Percentiles rank a stretch among this genome's conserved stretches.
Evolutionary conservation across 1,140 invertebrate genomes (phyloP).

Genomic region (Cydia pomonella): DNA sequence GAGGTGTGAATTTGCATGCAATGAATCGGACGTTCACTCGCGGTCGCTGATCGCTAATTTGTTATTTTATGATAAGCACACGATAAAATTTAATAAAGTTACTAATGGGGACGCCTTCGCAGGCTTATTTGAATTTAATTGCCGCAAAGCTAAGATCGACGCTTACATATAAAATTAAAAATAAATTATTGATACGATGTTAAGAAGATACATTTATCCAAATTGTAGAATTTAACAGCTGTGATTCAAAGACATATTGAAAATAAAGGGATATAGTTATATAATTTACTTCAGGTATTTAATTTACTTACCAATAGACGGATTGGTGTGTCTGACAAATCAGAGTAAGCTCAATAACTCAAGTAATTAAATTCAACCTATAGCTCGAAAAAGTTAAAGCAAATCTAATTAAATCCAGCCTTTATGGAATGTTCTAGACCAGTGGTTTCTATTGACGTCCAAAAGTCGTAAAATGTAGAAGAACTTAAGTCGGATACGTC

Average conservation of each 20-base stretch:
- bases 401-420: constrained; percentile 12
- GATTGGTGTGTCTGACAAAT: not conserved
- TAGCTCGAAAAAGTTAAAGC: not conserved
- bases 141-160: not conserved
- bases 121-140: not conserved
- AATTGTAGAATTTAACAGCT: too few species aligned
- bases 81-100: not conserved
- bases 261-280: too few species aligned
- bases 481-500: not conserved
- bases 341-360: not conserved
- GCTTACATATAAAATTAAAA: not conserved
- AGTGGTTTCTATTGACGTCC: not conserved
- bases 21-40: constrained; percentile 23
- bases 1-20: constrained; percentile 17
- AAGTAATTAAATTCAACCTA: not conserved
- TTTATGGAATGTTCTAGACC: constrained; percentile 8
- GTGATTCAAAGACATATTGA: too few species aligned
- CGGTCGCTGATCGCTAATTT: constrained; percentile 27
- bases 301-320: too few species aligned
- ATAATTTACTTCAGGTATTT: too few species aligned
- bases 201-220: too few species aligned
- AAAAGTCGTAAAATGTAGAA: not conserved
- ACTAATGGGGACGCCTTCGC: not conserved
- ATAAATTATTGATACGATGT: too few species aligned
- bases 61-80: constrained; percentile 10